Evolutionary conservation across 1,140 invertebrate species (phyloP), one percentile per base, ranked within the genome.

Genomic region (Brachionus rubens): DNA sequence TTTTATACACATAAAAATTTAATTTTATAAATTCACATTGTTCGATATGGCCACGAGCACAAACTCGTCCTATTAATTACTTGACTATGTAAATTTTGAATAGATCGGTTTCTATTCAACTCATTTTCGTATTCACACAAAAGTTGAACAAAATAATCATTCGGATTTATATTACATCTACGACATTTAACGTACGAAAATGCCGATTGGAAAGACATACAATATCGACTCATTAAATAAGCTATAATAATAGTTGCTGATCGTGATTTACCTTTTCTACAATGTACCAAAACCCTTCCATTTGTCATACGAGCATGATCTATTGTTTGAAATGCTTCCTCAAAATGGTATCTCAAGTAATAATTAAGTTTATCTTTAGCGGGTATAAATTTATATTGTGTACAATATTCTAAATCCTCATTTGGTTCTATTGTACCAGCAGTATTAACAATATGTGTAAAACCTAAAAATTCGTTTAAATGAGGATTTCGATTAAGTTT

Each of bases 371-470:
- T 12, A 78, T 77, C 67, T 30, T 77, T 28, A 30, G 54, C 46
- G 19, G 77, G 46, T n/a, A 50, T 41, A 21, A 54, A 40, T 59
- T 78, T 40, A 33, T 76, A 36, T 50, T 59, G 21, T 36, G n/a
- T 19, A n/a, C 41, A 9, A 40, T 30, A 36, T 36, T 76, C 21
- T 33, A 54, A 28, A 10, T 75, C 30, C 3, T 24, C 7, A 36
- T 78, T 67, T 28, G 54, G 54, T 9, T 21, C 43, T 10, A 76
- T 40, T 10, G 54, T 28, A 16, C 40, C 52, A n/a, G 77, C 77
- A n/a, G 47, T 52, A 24, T 78, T 78, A n/a, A 78, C 36, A 10
- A 78, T 46, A 59, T 78, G 77, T 5, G 77, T 78, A 7, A 78
- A 41, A 24, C 75, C 76, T 16, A 65, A 36, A 3, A 21, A 19